Evolutionary conservation across 2,888 invertebrate genomes (phyloP).

Genomic region (Theodoxus fluviatilis): DNA sequence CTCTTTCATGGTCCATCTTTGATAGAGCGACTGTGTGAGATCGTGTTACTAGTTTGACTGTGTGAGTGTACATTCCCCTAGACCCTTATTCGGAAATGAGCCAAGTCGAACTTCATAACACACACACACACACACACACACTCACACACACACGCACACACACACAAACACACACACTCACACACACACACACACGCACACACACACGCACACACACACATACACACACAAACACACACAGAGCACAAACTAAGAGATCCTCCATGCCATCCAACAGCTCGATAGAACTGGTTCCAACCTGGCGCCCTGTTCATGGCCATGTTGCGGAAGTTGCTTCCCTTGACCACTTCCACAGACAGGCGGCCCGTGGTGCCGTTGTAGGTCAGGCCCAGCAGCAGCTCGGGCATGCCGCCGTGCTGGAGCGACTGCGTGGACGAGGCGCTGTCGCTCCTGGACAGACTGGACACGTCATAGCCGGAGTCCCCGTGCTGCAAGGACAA

Average conservation of each 20-base stretch:
- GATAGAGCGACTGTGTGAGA: too few species aligned
- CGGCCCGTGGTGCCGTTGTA: conserved; percentile 94
- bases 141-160: too few species aligned
- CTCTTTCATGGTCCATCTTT: too few species aligned
- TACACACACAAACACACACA: too few species aligned
- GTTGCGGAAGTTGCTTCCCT: conserved; percentile 73
- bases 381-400: conserved; percentile 85
- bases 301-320: conserved; percentile 66
- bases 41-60: too few species aligned
- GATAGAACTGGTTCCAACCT: conserved; percentile 54
- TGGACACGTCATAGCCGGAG: conserved; percentile 72
- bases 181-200: too few species aligned
- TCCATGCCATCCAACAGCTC: not conserved
- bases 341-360: conserved; percentile 87
- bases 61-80: too few species aligned
- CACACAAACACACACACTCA: too few species aligned
- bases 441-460: conserved; percentile 88
- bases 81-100: too few species aligned
- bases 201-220: not conserved
- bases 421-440: conserved; percentile 89
- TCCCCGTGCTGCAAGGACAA: conserved; percentile 66
- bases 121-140: too few species aligned
- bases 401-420: conserved; percentile 83
- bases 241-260: not conserved
- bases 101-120: too few species aligned